Evolutionary conservation across 2,888 invertebrate genomes (phyloP), one percentile per base, ranked within the genome.

Genomic region (Aphidius colemani): DNA sequence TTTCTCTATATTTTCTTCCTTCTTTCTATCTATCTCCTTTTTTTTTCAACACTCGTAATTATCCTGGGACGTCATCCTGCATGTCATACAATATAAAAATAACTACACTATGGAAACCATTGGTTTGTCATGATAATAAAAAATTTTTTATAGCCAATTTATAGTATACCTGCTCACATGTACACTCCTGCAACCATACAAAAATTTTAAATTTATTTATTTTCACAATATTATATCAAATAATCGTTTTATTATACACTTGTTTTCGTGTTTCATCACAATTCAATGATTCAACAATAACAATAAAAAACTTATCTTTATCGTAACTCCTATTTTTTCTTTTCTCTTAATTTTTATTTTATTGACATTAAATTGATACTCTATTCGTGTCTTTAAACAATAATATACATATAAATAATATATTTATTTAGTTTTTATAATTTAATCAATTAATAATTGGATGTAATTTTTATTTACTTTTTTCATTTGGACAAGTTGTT

Each of bases 261-360:
- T 39, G 57, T 53, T 51, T 51, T 58, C 63, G 58, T 63, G 63
- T 46, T 63, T 45, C 57, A 63, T 58, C 51, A 58, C 57, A 50
- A 63, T 63, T 63, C 18, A 40, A 50, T 49, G 46, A 30, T 46
- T 30, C 5, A 30, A 30, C 13, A 18, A 18, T 18, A 30, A 50
- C 44, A 10, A 13, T 10, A 44, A 30, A 44, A 53, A 53, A 50
- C 57, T 30, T 49, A 11, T 30, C n/a, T 8, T 62, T 57, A 41
- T 49, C 1, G 49, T 43, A 11, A 3, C 13, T 55, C 8, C 7
- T 13, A 45, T 45, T 3, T 43, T 57, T 44, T 44, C 30, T 57
- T 53, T 50, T 44, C 48, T 18, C 30, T 44, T 13, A 46, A 63
- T 53, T 45, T 53, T 63, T 55, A 41, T 51, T 63, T 63, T 63